Evolutionary conservation across 2,797 vertebrate species (phyloP).

Genomic region (Chelidonichthys spinosus): DNA sequence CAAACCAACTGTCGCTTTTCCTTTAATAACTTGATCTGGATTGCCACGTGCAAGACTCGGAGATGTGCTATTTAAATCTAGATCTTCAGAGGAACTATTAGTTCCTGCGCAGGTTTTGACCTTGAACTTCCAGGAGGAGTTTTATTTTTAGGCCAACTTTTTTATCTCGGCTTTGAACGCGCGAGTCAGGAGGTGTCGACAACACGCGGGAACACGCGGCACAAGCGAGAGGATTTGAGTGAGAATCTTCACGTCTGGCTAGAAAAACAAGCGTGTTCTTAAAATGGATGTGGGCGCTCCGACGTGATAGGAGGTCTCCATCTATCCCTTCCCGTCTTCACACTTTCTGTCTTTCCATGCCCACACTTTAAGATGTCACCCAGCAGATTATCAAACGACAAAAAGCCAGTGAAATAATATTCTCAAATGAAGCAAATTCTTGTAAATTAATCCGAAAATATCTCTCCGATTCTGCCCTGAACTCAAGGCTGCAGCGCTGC

Average conservation of each 20-base stretch:
- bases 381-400: slow-evolving; percentile 39
- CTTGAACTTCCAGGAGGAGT: slow-evolving; percentile 45
- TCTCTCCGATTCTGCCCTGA: slow-evolving; percentile 14
- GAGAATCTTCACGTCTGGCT: slow-evolving; percentile 70
- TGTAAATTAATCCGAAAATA: slow-evolving; percentile 37
- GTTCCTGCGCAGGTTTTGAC: slow-evolving; percentile 41
- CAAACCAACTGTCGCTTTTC: slow-evolving; percentile 75
- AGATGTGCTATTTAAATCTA: slow-evolving; percentile 58
- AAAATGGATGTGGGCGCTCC: slow-evolving; percentile 50
- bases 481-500: slow-evolving; percentile 10
- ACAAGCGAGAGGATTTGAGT: slow-evolving; percentile 39
- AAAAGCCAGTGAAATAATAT: slow-evolving; percentile 41
- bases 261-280: slow-evolving; percentile 36
- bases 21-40: slow-evolving; percentile 66
- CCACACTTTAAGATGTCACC: slow-evolving; percentile 11
- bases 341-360: background rate
- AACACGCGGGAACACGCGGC: slow-evolving; percentile 51
- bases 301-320: slow-evolving; percentile 22
- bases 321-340: background rate
- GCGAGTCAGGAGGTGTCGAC: slow-evolving; percentile 65
- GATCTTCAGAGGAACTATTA: slow-evolving; percentile 29
- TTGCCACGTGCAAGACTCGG: slow-evolving; percentile 30
- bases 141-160: slow-evolving; percentile 70
- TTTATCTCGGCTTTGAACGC: slow-evolving; percentile 48
- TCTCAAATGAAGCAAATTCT: slow-evolving; percentile 55